phyloP scores from a whole-genome alignment of 2,113 vertebrate genomes.

The Pseudolaguvia tuberculata region DNA sequence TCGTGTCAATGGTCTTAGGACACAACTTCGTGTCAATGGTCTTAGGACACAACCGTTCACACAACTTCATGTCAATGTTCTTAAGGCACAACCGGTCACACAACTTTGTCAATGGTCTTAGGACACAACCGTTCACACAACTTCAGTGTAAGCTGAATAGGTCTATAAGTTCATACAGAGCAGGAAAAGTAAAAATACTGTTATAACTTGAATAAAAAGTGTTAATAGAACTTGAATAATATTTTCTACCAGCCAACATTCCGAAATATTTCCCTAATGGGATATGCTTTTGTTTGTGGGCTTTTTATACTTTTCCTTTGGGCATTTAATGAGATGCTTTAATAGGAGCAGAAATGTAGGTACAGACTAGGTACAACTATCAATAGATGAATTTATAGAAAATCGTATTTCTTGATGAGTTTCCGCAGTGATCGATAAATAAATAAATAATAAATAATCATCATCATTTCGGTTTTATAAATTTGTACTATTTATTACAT shows the following conservation, averaged over 20 bases:
- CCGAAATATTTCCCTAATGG: conserved; percentile 26
- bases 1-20: conserved; percentile 96
- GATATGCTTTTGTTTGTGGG: conserved; percentile 13
- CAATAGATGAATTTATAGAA: conserved; percentile 53
- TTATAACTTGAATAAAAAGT: conserved; percentile 34
- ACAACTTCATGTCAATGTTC: too few species aligned
- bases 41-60: too few species aligned
- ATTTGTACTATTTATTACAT: conserved; percentile 76
- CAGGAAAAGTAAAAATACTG: conserved; percentile 1
- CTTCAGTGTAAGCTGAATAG: background rate
- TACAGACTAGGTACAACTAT: conserved; percentile 15
- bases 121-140: background rate
- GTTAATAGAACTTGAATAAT: conserved; percentile 45
- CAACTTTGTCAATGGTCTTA: conserved; percentile 93
- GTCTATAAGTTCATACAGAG: conserved; percentile 7
- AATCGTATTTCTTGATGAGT: conserved; percentile 48
- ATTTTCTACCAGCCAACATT: conserved; percentile 10
- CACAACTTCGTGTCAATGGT: conserved; percentile 99
- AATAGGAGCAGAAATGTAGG: conserved; percentile 9
- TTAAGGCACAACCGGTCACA: too few species aligned
- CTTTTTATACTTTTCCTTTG: conserved; percentile 53
- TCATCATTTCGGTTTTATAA: conserved; percentile 60
- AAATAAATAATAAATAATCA: conserved; percentile 48
- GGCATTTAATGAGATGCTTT: conserved; percentile 14
- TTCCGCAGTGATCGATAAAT: conserved; percentile 49